Evolutionary conservation across 2,113 vertebrate species (phyloP), one percentile per base, ranked within the genome.

Genomic region (Alexandromys fortis): DNA sequence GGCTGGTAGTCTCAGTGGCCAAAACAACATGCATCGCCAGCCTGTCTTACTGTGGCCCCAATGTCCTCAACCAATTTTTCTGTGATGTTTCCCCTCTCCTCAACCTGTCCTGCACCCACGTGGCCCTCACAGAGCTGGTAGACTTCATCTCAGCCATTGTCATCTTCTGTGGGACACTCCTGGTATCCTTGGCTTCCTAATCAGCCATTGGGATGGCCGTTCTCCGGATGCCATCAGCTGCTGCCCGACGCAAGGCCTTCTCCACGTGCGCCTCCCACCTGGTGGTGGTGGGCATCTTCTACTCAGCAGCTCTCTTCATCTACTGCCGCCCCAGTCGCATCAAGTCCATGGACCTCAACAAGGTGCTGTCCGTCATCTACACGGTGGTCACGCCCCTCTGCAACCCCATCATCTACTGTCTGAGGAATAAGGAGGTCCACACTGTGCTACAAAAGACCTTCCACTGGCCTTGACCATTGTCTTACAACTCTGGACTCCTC

Each of bases 221-320:
- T 30, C 33, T 98, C 17, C 47, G 0, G 19, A 97, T 98, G 91
- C 42, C 88, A 0, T 96, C 93, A 0, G 93, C 52, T 0, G 19
- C 97, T 78, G 85, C 90, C n/a, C 17, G 73, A 2, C 0, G 0
- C 13, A 97, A 77, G 35, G 49, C 92, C 22, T 78, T 98, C 79
- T 96, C 88, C 92, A 98, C 98, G 82, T 98, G 98, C 0, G 0
- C 94, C 30, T 96, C 98, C 19, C 98, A 98, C 76, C 93, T 98
- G 12, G 91, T 65, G 0, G 96, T 98, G 19, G 96, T 98, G 85
- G 95, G 89, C 38, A 92, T 96, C 92, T 96, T 96, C 89, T 96
- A 96, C 65, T 94, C 96, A 0, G 86, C 21, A 1, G 89, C 81
- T 47, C 94, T 97, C 88, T 96, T 95, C 88, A 92, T 89, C 11